Percentiles rank a stretch among this genome's conserved stretches.
These are phyloP conservation scores for Himantopus leucocephalus DNA, from an alignment of 2,113 vertebrate genomes.

Conservation along the genomic window DNA sequence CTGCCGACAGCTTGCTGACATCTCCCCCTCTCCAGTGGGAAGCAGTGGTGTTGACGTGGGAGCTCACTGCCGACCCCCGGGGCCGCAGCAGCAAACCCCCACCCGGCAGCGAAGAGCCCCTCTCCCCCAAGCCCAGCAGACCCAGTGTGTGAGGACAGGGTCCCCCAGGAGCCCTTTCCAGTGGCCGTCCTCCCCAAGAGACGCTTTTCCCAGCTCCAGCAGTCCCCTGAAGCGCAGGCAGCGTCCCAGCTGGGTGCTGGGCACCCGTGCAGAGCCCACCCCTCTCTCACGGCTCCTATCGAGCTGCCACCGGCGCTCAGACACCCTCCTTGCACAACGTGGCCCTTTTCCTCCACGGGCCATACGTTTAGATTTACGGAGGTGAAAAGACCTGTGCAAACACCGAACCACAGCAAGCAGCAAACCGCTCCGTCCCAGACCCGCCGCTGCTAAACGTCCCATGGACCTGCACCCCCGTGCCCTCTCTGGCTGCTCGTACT, in stretches of 20 bases:
- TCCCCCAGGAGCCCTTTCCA: not conserved
- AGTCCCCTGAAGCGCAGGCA: not conserved
- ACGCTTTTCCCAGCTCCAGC: not conserved
- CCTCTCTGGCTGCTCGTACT: not conserved
- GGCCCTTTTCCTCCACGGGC: not conserved
- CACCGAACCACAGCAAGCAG: not conserved
- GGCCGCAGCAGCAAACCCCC: not conserved
- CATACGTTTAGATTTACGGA: accelerated
- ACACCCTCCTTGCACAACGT: accelerated
- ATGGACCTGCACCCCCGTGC: not conserved
- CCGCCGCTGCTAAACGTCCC: not conserved
- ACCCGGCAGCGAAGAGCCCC: accelerated
- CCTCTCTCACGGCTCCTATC: not conserved
- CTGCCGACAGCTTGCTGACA: not conserved
- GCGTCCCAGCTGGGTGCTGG: accelerated
- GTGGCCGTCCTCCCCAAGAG: accelerated
- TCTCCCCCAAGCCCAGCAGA: not conserved
- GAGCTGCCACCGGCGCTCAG: accelerated
- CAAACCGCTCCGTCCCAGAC: not conserved
- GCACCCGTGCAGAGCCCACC: not conserved
- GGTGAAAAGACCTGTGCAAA: not conserved
- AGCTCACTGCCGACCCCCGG: accelerated
- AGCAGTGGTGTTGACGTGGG: accelerated
- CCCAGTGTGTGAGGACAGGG: not conserved
- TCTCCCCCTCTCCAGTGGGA: not conserved